phyloP scores from a whole-genome alignment of 2,888 invertebrate species.

The Drosophila cognata region DNA sequence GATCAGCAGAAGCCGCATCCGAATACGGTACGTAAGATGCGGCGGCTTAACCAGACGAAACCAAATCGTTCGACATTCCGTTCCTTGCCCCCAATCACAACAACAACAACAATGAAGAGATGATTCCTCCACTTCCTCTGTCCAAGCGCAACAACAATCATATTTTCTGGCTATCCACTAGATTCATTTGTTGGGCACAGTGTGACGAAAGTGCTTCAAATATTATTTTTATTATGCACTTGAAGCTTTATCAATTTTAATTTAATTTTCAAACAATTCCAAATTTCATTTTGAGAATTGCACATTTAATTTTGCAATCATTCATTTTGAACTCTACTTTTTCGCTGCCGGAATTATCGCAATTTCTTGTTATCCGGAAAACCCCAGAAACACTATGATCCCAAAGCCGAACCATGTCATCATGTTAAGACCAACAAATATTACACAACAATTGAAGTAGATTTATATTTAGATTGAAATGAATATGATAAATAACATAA shows the following conservation, averaged over 20 bases:
- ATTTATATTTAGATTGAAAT: not conserved
- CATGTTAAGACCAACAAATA: not conserved
- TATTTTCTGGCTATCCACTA: slow-evolving; percentile 54
- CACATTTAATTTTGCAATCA: not conserved
- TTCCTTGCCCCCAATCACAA: slow-evolving; percentile 21
- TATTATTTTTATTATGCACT: not conserved
- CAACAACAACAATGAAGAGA: slow-evolving; percentile 3
- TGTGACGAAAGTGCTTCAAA: slow-evolving; percentile 2
- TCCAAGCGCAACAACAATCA: slow-evolving; percentile 62
- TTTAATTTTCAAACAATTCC: too few relatives aligned
- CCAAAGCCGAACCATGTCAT: rapidly evolving
- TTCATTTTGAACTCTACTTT: not conserved
- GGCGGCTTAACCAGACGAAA: slow-evolving; percentile 38
- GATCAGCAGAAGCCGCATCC: slow-evolving; percentile 69
- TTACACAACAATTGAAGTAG: not conserved
- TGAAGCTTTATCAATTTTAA: not conserved
- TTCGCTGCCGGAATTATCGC: rapidly evolving
- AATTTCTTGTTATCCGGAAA: not conserved
- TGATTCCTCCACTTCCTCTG: slow-evolving; percentile 15
- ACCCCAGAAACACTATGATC: not conserved
- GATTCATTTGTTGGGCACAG: slow-evolving; percentile 32
- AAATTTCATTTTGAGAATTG: not conserved
- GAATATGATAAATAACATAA: not conserved
- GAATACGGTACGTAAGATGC: slow-evolving; percentile 38
- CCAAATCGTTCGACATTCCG: slow-evolving; percentile 59